A percentile compares a stretch with the other conserved stretches of the same genome.
These are phyloP conservation scores for Thryonomys swinderianus DNA, from an alignment of 2,113 vertebrate species.

Conservation along the genomic window DNA sequence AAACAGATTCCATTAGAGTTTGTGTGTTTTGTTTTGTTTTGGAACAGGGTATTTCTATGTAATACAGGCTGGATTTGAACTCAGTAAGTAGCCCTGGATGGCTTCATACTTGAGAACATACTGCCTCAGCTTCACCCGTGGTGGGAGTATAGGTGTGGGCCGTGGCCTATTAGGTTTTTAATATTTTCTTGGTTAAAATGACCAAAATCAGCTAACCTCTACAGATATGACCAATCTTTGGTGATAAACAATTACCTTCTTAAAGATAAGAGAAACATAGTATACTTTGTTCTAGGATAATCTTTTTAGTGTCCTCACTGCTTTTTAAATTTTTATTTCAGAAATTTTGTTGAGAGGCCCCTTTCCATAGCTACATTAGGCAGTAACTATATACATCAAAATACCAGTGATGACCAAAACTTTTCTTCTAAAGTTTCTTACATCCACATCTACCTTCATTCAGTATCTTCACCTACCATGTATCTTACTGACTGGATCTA, in stretches of 20 bases:
- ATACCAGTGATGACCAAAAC: neutral
- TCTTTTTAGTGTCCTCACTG: neutral
- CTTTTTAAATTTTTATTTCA: slow-evolving; percentile 18
- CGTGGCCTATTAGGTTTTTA: neutral
- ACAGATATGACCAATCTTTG: neutral
- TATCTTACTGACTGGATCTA: neutral
- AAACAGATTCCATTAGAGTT: neutral
- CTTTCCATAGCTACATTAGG: neutral
- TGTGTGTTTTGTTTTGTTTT: neutral
- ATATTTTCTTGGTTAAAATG: slow-evolving; percentile 1
- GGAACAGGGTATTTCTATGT: neutral
- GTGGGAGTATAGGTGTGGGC: neutral
- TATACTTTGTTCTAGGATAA: neutral
- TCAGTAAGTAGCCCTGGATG: neutral
- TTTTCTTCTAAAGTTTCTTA: neutral
- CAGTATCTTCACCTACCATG: neutral
- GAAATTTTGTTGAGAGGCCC: too few relatives aligned
- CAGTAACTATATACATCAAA: neutral
- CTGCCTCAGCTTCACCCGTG: neutral
- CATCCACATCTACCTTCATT: neutral
- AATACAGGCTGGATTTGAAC: neutral
- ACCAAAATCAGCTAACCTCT: slow-evolving; percentile 19
- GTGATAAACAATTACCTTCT: neutral
- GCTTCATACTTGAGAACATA: neutral
- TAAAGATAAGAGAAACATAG: neutral